A percentile compares a stretch with the other conserved stretches of the same genome.
These are phyloP conservation scores for Peromyscus leucopus DNA, from an alignment of 2,113 vertebrate genomes.

Conservation along the genomic window DNA sequence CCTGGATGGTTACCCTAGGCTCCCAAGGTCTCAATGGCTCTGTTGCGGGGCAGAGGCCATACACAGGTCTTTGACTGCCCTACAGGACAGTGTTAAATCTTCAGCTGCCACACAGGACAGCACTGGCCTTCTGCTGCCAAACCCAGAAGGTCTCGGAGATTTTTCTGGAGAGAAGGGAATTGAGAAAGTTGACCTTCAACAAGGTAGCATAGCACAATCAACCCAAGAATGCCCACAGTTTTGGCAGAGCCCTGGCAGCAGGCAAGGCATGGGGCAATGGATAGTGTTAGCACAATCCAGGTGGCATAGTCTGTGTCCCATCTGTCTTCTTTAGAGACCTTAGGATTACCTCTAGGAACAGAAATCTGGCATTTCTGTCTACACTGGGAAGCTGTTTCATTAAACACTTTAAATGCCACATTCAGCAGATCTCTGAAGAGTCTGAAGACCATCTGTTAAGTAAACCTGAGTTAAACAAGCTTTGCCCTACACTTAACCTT, in stretches of 20 bases:
- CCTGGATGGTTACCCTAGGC: neutral
- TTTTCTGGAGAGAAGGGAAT: neutral
- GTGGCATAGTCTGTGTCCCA: neutral
- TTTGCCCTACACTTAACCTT: neutral
- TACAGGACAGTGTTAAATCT: neutral
- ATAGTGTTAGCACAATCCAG: neutral
- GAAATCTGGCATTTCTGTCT: neutral
- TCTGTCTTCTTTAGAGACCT: neutral
- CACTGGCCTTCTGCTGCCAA: neutral
- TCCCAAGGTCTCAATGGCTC: neutral
- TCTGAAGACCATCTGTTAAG: neutral
- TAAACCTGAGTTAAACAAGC: neutral
- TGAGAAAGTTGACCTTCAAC: neutral
- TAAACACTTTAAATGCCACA: neutral
- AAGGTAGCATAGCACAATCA: neutral
- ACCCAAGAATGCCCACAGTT: neutral
- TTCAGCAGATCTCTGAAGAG: neutral
- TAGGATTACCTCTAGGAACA: neutral
- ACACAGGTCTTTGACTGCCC: neutral
- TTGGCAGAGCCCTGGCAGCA: neutral
- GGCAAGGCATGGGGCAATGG: neutral
- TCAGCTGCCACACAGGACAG: neutral
- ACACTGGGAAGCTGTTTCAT: neutral
- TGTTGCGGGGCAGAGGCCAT: neutral
- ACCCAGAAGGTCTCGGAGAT: neutral